A percentile compares a stretch with the other conserved stretches of the same genome.
Evolutionary conservation across 2,888 invertebrate species (phyloP).

Genomic region (Zelleria hepariella): DNA sequence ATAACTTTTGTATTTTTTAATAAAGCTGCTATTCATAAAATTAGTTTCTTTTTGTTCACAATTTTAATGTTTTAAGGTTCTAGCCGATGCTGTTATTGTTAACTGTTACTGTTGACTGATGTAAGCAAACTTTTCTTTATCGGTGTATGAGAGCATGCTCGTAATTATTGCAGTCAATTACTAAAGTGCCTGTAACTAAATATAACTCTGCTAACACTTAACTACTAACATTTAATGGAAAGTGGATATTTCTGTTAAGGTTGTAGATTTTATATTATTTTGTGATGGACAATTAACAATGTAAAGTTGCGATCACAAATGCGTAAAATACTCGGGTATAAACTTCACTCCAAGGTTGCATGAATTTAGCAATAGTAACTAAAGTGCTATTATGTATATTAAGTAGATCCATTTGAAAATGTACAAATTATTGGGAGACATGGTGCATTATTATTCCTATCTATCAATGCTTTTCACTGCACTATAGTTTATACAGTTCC

Average conservation of each 20-base stretch:
- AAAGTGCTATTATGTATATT: not conserved
- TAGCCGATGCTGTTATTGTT: conserved; percentile 10
- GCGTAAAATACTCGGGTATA: not conserved
- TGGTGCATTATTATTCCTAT: conserved; percentile 62
- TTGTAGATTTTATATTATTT: not conserved
- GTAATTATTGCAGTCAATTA: not conserved
- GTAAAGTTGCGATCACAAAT: not conserved
- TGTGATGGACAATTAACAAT: not conserved
- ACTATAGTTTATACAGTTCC: conserved; percentile 33
- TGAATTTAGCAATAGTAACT: conserved; percentile 28
- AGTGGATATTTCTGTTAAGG: not conserved
- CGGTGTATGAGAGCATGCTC: not conserved
- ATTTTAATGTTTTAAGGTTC: not conserved
- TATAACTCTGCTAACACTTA: too few relatives aligned
- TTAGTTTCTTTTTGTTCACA: conserved; percentile 32
- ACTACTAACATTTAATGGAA: not conserved
- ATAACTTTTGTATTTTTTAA: conserved; percentile 71
- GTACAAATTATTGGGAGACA: conserved; percentile 68
- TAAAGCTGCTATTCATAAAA: conserved; percentile 69
- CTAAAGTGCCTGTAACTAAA: not conserved
- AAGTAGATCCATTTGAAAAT: not conserved
- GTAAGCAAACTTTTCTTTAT: not conserved
- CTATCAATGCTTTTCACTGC: conserved; percentile 45
- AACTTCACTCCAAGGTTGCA: conserved; percentile 31
- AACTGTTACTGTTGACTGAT: not conserved